Base-by-base conservation (phyloP, 2,888 invertebrate species). In the Trypoxylon attenuatum region DNA sequence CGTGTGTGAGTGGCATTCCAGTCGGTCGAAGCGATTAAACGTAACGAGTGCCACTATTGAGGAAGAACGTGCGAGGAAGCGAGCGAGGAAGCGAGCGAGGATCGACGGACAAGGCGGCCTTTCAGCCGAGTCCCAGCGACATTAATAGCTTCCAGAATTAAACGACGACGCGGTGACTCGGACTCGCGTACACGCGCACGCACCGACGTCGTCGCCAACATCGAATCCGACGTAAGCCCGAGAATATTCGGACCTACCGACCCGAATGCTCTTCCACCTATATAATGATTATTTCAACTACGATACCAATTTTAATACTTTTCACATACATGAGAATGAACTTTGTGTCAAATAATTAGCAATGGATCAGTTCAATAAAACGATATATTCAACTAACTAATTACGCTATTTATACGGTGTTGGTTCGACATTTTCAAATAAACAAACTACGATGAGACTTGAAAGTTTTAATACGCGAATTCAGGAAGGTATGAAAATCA, bases 81-180 rank as follows among this genome's bases (percentile, higher is more conserved):
- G 50, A 27, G 73, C 73, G 69, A 71, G 75, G 76, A 78, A 71
- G 74, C 62, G 61, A 58, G 58, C 68, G 57, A 56, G 62, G 54
- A 67, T 66, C 73, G 69, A 74, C 70, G 77, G 73, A 79, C 78
- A 79, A 79, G 73, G 76, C 72, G 70, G 74, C 70, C 79, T 82
- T 83, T 80, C 77, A 80, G 70, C 64, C 71, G 54, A 70, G 64
- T 69, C 73, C 65, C 72, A 56, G 73, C 70, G 78, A 78, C 81
- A 67, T 78, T 81, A 81, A 83, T 80, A 78, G 76, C 71, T 69
- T 68, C 76, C 72, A 70, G 69, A 79, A 78, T 74, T 79, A 76
- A 71, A 72, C 78, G 67, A 53, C 56, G 61, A 25, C 61, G 51
- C 58, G 51, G 52, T 43, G 51, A 56, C 58, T 59, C 59, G 63